phyloP scores from a whole-genome alignment of 2,113 vertebrate species.

The Camarhynchus parvulus region DNA sequence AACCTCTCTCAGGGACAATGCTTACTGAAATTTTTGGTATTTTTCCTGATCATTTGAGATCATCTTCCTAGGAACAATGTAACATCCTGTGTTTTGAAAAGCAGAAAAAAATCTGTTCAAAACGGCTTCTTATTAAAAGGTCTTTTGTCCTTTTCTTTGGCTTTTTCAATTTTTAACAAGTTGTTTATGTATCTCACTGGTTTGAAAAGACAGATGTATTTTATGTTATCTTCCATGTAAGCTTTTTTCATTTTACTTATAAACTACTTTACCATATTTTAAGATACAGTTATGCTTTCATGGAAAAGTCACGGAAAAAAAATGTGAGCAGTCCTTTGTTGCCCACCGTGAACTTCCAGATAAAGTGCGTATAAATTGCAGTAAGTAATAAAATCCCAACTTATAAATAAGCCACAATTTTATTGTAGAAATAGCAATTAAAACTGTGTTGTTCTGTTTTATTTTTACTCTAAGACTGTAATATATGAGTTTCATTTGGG shows the following conservation, averaged over 20 bases:
- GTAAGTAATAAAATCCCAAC: conserved; percentile 71
- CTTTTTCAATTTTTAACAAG: conserved; percentile 63
- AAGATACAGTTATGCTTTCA: conserved; percentile 67
- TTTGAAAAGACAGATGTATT: conserved; percentile 80
- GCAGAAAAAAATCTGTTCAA: conserved; percentile 45
- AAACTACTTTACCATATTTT: conserved; percentile 90
- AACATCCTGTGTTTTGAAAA: conserved; percentile 51
- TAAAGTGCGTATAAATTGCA: conserved; percentile 73
- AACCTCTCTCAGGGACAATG: conserved; percentile 17
- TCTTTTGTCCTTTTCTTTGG: conserved; percentile 71
- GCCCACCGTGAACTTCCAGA: conserved; percentile 67
- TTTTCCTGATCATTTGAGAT: conserved; percentile 28
- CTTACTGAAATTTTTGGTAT: conserved; percentile 19
- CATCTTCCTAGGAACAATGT: conserved; percentile 48
- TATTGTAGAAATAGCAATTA: conserved; percentile 75
- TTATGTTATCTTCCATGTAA: conserved; percentile 78
- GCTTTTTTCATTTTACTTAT: conserved; percentile 79
- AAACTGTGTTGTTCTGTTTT: conserved; percentile 68
- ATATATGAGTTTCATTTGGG: conserved; percentile 69
- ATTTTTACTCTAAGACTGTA: conserved; percentile 61
- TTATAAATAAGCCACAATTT: conserved; percentile 73
- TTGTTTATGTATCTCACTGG: conserved; percentile 76
- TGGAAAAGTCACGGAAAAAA: conserved; percentile 55
- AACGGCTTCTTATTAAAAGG: conserved; percentile 64
- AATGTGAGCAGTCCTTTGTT: conserved; percentile 66